Conservation (phyloP, 2,888 invertebrate species). For the Erebia epiphron region DNA sequence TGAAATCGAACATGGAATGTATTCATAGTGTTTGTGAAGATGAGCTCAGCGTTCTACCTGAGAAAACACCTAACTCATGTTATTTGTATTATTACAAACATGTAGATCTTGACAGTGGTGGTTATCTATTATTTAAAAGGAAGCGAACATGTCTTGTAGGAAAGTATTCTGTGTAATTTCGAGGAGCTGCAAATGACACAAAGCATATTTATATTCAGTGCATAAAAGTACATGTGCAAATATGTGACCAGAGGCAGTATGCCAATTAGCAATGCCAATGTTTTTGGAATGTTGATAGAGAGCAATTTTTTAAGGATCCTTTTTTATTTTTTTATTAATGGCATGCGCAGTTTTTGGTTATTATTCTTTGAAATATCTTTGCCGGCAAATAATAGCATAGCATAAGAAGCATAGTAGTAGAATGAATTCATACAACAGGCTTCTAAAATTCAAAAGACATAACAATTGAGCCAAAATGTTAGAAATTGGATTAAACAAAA, state of each 20-base stretch:
- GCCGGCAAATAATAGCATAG: conserved; percentile 63
- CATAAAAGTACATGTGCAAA: conserved; percentile 56
- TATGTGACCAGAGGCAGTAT: conserved; percentile 74
- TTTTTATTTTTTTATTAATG: conserved; percentile 17
- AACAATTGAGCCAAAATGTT: conserved; percentile 70
- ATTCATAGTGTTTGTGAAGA: conserved; percentile 61
- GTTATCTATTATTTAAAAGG: conserved; percentile 27
- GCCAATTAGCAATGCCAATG: conserved; percentile 43
- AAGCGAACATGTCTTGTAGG: conserved; percentile 29
- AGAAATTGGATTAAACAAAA: conserved; percentile 44
- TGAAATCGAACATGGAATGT: conserved; percentile 47
- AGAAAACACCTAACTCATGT: conserved; percentile 63
- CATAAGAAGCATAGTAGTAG: conserved; percentile 58
- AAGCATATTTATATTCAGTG: conserved; percentile 39
- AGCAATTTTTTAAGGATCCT: conserved; percentile 9
- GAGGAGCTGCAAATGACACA: conserved; percentile 41
- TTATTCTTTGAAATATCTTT: conserved; percentile 12
- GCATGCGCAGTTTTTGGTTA: conserved; percentile 30
- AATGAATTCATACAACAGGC: conserved; percentile 57
- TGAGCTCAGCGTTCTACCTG: conserved; percentile 67
- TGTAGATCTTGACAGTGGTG: conserved; percentile 14
- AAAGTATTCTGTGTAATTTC: conserved; percentile 34
- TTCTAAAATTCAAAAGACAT: conserved; percentile 69
- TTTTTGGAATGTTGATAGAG: conserved; percentile 11
- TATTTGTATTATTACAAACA: conserved; percentile 42